These are phyloP conservation scores for Pseudococcus jackbeardsleyi DNA, from an alignment of 2,888 invertebrate species.

Conservation along the genomic window DNA sequence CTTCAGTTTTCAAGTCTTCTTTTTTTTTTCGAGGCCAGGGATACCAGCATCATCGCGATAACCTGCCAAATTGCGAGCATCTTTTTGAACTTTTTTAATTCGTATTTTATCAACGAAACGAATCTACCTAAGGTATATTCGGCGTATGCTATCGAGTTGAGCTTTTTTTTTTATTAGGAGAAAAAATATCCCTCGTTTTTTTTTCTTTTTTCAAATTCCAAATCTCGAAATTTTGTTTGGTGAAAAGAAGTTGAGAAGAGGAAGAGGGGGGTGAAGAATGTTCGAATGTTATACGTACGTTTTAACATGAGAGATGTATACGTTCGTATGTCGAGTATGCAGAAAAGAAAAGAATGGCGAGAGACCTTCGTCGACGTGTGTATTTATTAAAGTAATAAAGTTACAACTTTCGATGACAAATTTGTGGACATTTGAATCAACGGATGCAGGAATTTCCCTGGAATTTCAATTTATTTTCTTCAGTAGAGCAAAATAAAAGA, in stretches of 20 bases:
- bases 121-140: constrained; percentile 4
- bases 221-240: background rate
- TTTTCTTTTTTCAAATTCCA: background rate
- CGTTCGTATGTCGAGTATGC: no score
- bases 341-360: no score
- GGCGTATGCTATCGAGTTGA: background rate
- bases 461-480: no score
- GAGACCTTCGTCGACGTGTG: no score
- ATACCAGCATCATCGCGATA: background rate
- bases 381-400: no score
- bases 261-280: background rate
- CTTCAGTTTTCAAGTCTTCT: background rate
- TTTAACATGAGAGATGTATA: background rate
- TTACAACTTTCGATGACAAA: no score
- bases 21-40: background rate
- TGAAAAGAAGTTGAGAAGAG: background rate
- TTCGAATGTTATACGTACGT: background rate
- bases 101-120: constrained; percentile 23
- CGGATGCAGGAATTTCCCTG: no score
- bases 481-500: no score
- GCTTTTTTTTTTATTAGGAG: background rate
- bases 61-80: background rate
- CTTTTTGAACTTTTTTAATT: constrained; percentile 40
- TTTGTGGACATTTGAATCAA: no score
- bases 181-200: background rate